Conservation (phyloP, 2,113 vertebrate species). For the Cyanoramphus novaezelandiae region DNA sequence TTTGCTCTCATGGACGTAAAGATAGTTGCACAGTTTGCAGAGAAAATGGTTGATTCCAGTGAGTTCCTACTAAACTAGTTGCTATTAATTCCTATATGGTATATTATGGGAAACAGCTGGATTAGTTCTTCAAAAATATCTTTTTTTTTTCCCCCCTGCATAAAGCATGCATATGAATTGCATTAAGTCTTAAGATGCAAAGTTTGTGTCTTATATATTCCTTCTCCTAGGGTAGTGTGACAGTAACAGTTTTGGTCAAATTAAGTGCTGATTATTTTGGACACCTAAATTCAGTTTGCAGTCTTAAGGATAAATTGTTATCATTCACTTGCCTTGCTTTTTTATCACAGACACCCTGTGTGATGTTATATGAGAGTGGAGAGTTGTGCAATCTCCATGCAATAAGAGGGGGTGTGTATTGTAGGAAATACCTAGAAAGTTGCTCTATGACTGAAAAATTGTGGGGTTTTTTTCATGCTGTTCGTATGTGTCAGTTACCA, state of each 20-base stretch:
- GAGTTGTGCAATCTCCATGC: background rate
- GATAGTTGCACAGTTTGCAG: background rate
- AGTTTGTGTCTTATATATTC: background rate
- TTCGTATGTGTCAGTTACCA: background rate
- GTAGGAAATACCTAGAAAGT: background rate
- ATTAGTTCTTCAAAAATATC: background rate
- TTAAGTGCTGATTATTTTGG: background rate
- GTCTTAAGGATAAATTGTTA: background rate
- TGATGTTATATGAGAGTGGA: background rate
- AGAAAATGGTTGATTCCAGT: background rate
- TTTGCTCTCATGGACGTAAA: background rate
- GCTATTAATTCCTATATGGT: background rate
- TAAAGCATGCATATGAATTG: background rate
- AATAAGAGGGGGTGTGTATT: background rate
- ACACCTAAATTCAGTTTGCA: background rate
- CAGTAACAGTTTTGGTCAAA: background rate
- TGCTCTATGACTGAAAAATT: background rate
- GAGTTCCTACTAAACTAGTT: background rate
- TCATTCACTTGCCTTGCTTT: background rate
- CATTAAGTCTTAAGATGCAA: background rate
- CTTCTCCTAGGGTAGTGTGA: background rate
- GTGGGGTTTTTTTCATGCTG: background rate
- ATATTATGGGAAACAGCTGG: background rate
- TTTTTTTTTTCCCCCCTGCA: background rate
- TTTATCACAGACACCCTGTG: background rate